Evolutionary conservation across 2,888 invertebrate species (phyloP).

Genomic region (Cistogaster globosa): DNA sequence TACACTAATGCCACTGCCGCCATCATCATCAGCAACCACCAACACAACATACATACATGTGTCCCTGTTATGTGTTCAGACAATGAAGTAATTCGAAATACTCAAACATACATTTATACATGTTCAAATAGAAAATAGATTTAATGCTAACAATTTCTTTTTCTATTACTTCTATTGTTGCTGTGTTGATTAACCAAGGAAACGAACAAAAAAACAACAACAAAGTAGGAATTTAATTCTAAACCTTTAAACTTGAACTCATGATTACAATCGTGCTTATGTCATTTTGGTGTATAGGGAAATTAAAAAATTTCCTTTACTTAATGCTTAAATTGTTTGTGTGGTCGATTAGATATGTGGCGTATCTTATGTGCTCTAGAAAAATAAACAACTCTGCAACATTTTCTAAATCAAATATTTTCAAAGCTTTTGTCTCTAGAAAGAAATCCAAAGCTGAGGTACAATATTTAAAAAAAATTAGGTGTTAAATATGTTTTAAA

Average conservation of each 20-base stretch:
- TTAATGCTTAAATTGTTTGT: too few species aligned
- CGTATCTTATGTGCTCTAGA: too few species aligned
- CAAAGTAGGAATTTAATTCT: constrained; percentile 37
- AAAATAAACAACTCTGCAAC: too few species aligned
- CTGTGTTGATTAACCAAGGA: constrained; percentile 49
- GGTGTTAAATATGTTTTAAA: too few species aligned
- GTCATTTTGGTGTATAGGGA: constrained; percentile 59
- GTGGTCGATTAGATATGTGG: too few species aligned
- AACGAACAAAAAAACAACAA: not conserved
- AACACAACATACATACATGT: not conserved
- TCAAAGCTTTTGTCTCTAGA: too few species aligned
- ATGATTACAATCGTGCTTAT: constrained; percentile 63
- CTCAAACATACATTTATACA: not conserved
- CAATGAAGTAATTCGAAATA: constrained; percentile 33
- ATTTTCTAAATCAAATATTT: too few species aligned
- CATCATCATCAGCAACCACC: constrained; percentile 6
- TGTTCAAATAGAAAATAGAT: constrained; percentile 36
- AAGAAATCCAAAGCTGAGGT: too few species aligned
- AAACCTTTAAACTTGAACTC: constrained; percentile 67
- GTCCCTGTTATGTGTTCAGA: constrained; percentile 31
- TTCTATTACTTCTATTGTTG: constrained; percentile 3
- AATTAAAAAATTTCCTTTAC: not conserved
- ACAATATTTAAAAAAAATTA: too few species aligned
- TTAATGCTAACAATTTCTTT: constrained; percentile 45
- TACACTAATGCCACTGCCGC: constrained; percentile 3